Evolutionary conservation across 2,888 invertebrate genomes (phyloP).

Genomic region (Oegoconia quadripuncta): DNA sequence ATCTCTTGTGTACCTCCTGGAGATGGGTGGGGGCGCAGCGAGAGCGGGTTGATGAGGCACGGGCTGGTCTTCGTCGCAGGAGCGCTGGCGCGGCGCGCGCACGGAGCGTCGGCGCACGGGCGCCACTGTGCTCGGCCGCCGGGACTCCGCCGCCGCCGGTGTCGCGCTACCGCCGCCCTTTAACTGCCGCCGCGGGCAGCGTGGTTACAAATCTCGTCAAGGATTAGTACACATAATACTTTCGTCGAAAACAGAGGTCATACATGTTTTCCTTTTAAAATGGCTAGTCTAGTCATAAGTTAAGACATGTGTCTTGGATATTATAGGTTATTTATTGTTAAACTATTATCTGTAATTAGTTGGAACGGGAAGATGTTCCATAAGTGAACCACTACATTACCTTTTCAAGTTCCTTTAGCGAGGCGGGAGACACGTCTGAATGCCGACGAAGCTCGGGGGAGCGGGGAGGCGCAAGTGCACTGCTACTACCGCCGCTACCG

Average conservation of each 20-base stretch:
- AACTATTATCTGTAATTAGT: too few relatives aligned
- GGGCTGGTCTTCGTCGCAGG: slow-evolving; percentile 87
- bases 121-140: slow-evolving; percentile 82
- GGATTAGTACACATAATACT: not conserved
- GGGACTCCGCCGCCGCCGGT: slow-evolving; percentile 76
- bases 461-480: slow-evolving; percentile 89
- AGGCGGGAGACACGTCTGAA: slow-evolving; percentile 92
- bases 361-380: too few relatives aligned
- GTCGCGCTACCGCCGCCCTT: slow-evolving; percentile 82
- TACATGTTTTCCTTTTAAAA: too few relatives aligned
- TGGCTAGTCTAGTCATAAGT: too few relatives aligned
- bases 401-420: slow-evolving; percentile 93
- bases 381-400: slow-evolving; percentile 72
- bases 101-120: slow-evolving; percentile 79
- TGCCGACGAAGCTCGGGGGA: slow-evolving; percentile 90
- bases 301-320: too few relatives aligned
- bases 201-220: slow-evolving; percentile 53
- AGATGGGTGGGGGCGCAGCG: slow-evolving; percentile 85
- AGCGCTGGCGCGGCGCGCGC: slow-evolving; percentile 85
- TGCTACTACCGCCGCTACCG: slow-evolving; percentile 69
- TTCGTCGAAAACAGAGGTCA: not conserved
- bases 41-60: slow-evolving; percentile 75
- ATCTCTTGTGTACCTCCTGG: slow-evolving; percentile 76
- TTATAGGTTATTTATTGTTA: too few relatives aligned
- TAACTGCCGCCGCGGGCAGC: slow-evolving; percentile 80